phyloP scores from a whole-genome alignment of 2,888 invertebrate species.

The Zygogramma bicolorata region DNA sequence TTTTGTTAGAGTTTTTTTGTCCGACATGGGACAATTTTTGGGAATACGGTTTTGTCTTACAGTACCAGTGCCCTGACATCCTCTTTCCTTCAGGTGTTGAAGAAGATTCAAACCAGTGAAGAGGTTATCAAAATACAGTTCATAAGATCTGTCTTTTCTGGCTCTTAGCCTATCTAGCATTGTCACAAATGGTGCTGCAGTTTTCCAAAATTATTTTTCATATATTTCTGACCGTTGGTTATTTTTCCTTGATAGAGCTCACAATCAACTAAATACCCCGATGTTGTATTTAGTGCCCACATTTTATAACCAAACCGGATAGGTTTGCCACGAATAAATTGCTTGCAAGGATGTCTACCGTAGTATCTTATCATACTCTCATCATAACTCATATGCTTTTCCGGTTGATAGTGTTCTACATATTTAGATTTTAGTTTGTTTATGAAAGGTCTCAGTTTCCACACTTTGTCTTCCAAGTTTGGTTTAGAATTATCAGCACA shows the following conservation, averaged over 20 bases:
- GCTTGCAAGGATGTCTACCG: background rate
- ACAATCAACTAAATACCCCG: background rate
- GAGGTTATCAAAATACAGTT: constrained; percentile 43
- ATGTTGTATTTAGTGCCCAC: background rate
- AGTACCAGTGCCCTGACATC: no score
- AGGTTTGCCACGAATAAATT: background rate
- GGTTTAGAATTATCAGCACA: constrained; percentile 1
- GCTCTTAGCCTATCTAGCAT: constrained; percentile 37
- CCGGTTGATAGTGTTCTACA: background rate
- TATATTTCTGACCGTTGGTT: no score
- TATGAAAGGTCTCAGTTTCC: constrained; percentile 10
- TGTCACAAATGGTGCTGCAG: constrained; percentile 32
- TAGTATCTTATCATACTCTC: background rate
- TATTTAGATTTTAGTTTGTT: background rate
- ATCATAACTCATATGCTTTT: background rate
- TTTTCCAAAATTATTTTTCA: constrained; percentile 33
- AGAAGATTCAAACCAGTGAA: constrained; percentile 36
- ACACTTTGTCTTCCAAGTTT: constrained; percentile 23
- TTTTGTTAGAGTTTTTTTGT: no score
- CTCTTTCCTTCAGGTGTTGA: constrained; percentile 22
- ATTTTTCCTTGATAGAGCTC: no score
- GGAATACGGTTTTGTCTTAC: no score
- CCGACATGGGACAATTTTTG: no score
- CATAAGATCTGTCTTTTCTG: constrained; percentile 24
- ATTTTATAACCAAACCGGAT: background rate